Conservation (phyloP, 2,797 vertebrate species). For the Rhodeus uyekii region DNA sequence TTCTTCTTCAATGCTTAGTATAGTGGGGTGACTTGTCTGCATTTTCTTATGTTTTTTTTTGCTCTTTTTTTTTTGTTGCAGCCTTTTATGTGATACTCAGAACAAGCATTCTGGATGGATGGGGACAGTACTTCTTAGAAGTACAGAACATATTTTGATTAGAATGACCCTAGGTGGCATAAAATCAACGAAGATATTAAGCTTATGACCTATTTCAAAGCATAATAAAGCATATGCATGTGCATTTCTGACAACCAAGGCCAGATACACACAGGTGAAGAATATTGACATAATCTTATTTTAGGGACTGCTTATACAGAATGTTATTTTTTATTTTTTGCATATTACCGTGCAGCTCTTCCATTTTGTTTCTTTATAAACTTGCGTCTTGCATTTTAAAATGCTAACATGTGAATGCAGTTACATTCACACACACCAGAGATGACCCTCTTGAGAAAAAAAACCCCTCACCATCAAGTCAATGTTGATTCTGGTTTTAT, state of each 20-base stretch:
- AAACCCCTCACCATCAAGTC: no score
- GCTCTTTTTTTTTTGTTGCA: not conserved
- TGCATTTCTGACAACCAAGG: not conserved
- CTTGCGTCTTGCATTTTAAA: not conserved
- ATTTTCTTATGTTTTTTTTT: not conserved
- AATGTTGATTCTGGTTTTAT: no score
- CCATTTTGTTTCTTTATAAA: not conserved
- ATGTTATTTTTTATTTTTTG: no score
- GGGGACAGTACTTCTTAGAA: constrained; percentile 20
- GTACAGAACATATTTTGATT: constrained; percentile 1
- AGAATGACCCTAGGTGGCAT: not conserved
- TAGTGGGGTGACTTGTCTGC: not conserved
- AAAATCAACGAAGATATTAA: not conserved
- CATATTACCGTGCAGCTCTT: not conserved
- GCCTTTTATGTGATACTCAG: constrained; percentile 17
- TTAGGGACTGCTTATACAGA: not conserved
- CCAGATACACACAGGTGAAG: not conserved
- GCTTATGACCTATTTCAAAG: not conserved
- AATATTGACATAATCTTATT: not conserved
- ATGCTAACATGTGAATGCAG: no score
- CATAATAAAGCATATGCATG: not conserved
- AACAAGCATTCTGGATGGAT: constrained; percentile 24
- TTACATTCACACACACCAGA: no score
- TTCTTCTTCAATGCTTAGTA: not conserved
- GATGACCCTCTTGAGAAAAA: no score